phyloP scores from a whole-genome alignment of 2,113 vertebrate genomes.

The Lynx canadensis region DNA sequence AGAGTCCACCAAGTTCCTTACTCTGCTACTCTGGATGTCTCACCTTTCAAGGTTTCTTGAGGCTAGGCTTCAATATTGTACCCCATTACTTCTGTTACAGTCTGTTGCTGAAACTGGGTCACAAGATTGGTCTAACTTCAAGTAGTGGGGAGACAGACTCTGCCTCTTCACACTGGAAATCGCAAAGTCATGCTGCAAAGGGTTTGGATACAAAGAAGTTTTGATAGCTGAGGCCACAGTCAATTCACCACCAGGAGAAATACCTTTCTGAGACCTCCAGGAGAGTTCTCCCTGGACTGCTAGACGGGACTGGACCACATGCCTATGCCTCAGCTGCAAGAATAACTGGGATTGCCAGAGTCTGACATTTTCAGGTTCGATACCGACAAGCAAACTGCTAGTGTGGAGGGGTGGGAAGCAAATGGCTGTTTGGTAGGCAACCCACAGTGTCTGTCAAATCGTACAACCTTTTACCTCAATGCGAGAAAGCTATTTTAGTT shows the following conservation, averaged over 20 bases:
- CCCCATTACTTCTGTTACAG: background rate
- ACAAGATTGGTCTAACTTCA: background rate
- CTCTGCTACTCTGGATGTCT: background rate
- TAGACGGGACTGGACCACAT: background rate
- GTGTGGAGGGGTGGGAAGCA: background rate
- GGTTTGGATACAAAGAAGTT: background rate
- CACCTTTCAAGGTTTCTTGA: background rate
- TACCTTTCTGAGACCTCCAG: background rate
- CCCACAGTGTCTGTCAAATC: background rate
- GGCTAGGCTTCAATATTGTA: background rate
- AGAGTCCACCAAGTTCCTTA: background rate
- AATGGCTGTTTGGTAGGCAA: background rate
- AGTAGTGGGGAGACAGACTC: background rate
- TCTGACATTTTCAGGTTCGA: background rate
- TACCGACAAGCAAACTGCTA: background rate
- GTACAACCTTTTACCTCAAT: background rate
- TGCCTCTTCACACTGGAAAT: background rate
- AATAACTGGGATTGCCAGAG: background rate
- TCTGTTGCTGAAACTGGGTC: background rate
- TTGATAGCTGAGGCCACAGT: background rate
- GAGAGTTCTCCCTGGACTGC: background rate
- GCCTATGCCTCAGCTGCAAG: background rate
- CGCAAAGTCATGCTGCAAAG: background rate
- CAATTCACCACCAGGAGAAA: background rate
- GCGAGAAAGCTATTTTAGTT: background rate